These are phyloP conservation scores for Eugnorisma glareosa DNA, from an alignment of 2,888 invertebrate species.

Conservation along the genomic window DNA sequence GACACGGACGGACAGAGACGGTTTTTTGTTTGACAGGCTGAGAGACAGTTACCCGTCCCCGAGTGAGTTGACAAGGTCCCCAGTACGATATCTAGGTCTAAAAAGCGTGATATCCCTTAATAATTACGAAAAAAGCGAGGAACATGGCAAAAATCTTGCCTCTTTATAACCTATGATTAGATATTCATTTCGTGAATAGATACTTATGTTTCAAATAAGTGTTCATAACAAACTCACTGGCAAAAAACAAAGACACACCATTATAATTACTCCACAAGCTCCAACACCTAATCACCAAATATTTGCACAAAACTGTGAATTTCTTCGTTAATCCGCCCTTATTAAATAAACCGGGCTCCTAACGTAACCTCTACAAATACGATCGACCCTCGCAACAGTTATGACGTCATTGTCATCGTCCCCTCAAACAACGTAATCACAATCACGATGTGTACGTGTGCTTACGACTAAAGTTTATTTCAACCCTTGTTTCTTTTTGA, in stretches of 20 bases:
- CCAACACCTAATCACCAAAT: conserved; percentile 50
- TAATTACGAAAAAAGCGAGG: background rate
- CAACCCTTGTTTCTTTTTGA: background rate
- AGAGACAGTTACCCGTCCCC: background rate
- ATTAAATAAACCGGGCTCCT: conserved; percentile 48
- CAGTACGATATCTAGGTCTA: background rate
- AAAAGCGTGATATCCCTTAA: background rate
- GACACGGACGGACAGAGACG: no score
- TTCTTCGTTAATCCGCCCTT: conserved; percentile 60
- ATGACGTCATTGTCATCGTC: conserved; percentile 58
- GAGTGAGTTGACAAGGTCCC: no score
- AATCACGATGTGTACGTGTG: conserved; percentile 41
- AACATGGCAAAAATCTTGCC: background rate
- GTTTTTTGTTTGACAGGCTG: background rate
- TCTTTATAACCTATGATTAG: no score
- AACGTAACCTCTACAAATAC: conserved; percentile 58
- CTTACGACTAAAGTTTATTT: conserved; percentile 1
- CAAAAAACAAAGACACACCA: conserved; percentile 16
- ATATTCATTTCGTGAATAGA: background rate
- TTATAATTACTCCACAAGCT: conserved; percentile 32
- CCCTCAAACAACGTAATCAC: conserved; percentile 60
- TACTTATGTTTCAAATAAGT: background rate
- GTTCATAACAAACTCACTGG: background rate
- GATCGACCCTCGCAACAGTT: conserved; percentile 61
- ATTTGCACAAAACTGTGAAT: conserved; percentile 58